These are phyloP conservation scores for Pangasianodon hypophthalmus DNA, from an alignment of 2,113 vertebrate species.

Conservation along the genomic window DNA sequence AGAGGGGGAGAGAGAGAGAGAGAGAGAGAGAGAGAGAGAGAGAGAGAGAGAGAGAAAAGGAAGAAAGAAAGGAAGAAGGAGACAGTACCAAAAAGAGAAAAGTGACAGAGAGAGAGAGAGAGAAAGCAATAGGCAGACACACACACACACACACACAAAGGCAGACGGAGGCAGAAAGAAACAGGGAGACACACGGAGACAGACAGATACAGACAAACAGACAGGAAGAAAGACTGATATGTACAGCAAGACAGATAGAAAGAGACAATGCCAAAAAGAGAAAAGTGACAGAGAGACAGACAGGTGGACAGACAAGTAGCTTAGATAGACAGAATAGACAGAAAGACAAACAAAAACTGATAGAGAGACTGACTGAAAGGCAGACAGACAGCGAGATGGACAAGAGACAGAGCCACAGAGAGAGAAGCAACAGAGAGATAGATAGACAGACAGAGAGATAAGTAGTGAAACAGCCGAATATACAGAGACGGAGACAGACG, in stretches of 20 bases:
- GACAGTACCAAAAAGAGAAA: too few species aligned
- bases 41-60: constrained; percentile 18
- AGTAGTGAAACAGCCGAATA: not conserved
- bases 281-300: not conserved
- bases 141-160: not conserved
- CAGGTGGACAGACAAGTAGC: not conserved
- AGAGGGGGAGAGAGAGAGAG: not conserved
- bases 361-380: not conserved
- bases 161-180: not conserved
- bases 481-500: not conserved
- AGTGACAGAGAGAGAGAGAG: too few species aligned
- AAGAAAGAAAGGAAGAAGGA: not conserved
- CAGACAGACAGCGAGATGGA: not conserved
- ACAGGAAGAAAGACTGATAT: not conserved
- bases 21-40: constrained; percentile 21
- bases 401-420: too few species aligned
- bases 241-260: not conserved
- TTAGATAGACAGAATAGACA: not conserved
- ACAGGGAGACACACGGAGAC: not conserved
- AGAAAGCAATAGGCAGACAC: not conserved
- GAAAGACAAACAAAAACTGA: not conserved
- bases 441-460: not conserved
- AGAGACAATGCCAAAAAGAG: not conserved
- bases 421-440: not conserved
- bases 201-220: not conserved